Evolutionary conservation across 2,888 invertebrate species (phyloP).

Genomic region (Gymnocheta viridis): DNA sequence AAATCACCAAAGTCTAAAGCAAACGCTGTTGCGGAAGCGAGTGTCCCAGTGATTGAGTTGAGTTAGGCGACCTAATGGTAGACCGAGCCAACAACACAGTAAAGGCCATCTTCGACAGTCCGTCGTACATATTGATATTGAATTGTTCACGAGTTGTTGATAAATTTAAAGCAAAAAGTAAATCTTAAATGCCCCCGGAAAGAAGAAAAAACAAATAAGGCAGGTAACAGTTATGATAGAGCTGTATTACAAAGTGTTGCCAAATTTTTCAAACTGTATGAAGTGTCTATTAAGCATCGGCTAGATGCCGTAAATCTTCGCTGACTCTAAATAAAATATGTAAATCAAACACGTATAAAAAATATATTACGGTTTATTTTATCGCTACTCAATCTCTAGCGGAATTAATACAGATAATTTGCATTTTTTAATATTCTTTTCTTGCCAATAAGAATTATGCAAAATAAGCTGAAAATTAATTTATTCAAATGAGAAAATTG

Average conservation of each 20-base stretch:
- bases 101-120: too few relatives aligned
- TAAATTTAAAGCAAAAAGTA: too few relatives aligned
- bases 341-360: not conserved
- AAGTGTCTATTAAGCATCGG: not conserved
- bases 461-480: constrained; percentile 52
- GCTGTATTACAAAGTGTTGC: not conserved
- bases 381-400: not conserved
- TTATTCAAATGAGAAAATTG: constrained; percentile 55
- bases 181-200: too few relatives aligned
- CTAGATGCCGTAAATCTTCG: not conserved
- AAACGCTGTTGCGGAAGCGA: too few relatives aligned
- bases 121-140: too few relatives aligned
- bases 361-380: not conserved
- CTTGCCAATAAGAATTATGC: constrained; percentile 22
- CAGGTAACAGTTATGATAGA: not conserved
- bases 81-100: too few relatives aligned
- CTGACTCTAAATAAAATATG: not conserved
- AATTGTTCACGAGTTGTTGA: too few relatives aligned
- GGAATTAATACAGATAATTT: not conserved
- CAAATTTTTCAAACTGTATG: not conserved
- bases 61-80: too few relatives aligned
- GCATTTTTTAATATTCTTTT: constrained; percentile 8
- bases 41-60: too few relatives aligned
- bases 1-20: too few relatives aligned
- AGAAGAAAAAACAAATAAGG: not conserved